A percentile compares a stretch with the other conserved stretches of the same genome.
These are phyloP conservation scores for Diplodus sargus DNA, from an alignment of 2,797 vertebrate species.

Conservation along the genomic window DNA sequence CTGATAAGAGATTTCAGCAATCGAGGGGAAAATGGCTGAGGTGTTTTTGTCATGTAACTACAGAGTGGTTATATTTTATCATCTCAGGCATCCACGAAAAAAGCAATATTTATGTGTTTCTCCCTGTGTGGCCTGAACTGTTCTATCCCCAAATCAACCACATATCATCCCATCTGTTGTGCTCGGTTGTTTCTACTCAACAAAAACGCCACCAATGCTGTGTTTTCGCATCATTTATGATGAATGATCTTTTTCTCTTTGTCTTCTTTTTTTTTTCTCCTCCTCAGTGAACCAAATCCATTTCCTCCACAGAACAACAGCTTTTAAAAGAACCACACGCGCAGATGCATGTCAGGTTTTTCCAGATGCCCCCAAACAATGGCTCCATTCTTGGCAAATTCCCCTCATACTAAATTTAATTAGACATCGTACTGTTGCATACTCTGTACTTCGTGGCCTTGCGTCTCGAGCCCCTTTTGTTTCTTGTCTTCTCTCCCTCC, in stretches of 20 bases:
- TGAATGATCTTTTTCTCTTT: conserved; percentile 42
- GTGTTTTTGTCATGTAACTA: conserved; percentile 34
- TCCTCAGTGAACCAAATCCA: conserved; percentile 45
- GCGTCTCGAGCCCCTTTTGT: conserved; percentile 37
- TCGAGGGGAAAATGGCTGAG: conserved; percentile 18
- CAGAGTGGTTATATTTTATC: conserved; percentile 45
- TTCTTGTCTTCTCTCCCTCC: conserved; percentile 21
- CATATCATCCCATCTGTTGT: conserved; percentile 37
- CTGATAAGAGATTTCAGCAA: conserved; percentile 59
- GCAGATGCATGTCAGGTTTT: conserved; percentile 60
- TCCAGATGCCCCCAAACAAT: conserved; percentile 73
- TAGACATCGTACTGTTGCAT: conserved; percentile 53
- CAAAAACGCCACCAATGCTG: conserved; percentile 36
- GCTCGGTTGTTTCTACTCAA: conserved; percentile 46
- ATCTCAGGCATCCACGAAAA: conserved; percentile 36
- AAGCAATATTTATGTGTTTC: conserved; percentile 33
- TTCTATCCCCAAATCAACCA: conserved; percentile 16
- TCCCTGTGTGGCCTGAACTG: conserved; percentile 58
- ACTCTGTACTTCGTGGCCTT: conserved; percentile 43
- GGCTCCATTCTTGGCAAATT: conserved; percentile 62
- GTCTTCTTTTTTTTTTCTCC: neutral
- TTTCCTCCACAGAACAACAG: conserved; percentile 56
- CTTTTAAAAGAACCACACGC: conserved; percentile 46
- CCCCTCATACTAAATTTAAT: conserved; percentile 56
- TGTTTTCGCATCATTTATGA: conserved; percentile 53